A percentile compares a stretch with the other conserved stretches of the same genome.
phyloP scores from a whole-genome alignment of 2,797 vertebrate genomes.

The Myiotriccus ornatus region DNA sequence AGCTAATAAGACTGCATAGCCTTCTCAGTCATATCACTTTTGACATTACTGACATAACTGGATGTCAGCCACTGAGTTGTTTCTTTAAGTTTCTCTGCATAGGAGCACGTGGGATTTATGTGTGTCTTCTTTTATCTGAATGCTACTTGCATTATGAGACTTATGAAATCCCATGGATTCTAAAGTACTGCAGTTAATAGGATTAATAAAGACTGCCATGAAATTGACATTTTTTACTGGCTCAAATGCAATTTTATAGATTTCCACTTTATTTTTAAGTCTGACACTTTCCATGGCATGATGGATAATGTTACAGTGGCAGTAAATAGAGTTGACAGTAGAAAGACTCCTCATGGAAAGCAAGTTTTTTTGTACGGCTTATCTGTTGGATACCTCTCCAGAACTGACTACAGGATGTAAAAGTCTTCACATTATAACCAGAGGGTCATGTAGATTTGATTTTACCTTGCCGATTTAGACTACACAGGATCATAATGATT shows the following conservation, averaged over 20 bases:
- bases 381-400: not conserved
- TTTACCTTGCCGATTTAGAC: not conserved
- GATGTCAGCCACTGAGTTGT: not conserved
- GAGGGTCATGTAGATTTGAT: not conserved
- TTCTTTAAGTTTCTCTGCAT: not conserved
- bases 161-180: not conserved
- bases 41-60: not conserved
- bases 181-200: constrained; percentile 4
- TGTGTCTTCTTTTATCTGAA: not conserved
- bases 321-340: not conserved
- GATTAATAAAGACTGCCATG: not conserved
- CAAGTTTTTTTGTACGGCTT: not conserved
- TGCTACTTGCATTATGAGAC: not conserved
- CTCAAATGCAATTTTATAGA: constrained; percentile 41
- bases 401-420: not conserved
- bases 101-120: not conserved
- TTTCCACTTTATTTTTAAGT: constrained; percentile 54
- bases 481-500: not conserved
- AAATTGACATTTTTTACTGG: constrained; percentile 35
- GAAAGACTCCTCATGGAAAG: not conserved
- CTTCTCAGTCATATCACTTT: not conserved
- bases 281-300: not conserved
- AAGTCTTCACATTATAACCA: not conserved
- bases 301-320: constrained; percentile 18
- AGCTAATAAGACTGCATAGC: not conserved